These are phyloP conservation scores for Xanthostigma xanthostigma DNA, from an alignment of 2,888 invertebrate species.

Conservation along the genomic window DNA sequence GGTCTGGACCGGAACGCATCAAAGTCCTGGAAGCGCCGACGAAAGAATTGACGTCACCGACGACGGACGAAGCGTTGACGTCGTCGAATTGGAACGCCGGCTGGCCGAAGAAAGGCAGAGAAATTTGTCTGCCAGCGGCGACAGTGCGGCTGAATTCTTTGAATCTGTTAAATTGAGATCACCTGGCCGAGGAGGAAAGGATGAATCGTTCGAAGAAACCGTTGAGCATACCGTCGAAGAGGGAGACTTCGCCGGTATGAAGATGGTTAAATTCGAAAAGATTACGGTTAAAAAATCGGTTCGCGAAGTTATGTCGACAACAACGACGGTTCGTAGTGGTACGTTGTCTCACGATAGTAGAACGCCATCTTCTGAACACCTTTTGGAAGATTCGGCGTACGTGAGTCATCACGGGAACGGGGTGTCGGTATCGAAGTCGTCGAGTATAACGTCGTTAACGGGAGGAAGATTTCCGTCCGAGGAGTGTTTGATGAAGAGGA, in stretches of 20 bases:
- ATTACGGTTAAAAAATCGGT: conserved; percentile 48
- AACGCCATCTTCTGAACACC: conserved; percentile 38
- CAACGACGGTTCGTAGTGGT: conserved; percentile 18
- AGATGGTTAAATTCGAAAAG: conserved; percentile 57
- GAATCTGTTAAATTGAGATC: conserved; percentile 41
- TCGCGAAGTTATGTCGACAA: conserved; percentile 33
- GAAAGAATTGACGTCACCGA: conserved; percentile 24
- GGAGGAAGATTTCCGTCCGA: conserved; percentile 36
- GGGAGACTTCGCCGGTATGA: conserved; percentile 46
- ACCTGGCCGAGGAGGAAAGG: conserved; percentile 20
- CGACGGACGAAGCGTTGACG: conserved; percentile 30
- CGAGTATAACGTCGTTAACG: conserved; percentile 34
- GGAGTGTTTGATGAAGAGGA: conserved; percentile 31
- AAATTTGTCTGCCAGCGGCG: conserved; percentile 30
- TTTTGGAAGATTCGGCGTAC: conserved; percentile 41
- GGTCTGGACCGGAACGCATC: conserved; percentile 45
- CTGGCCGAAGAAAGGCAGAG: conserved; percentile 39
- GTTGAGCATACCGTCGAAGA: conserved; percentile 40
- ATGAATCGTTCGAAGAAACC: conserved; percentile 29
- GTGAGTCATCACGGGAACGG: conserved; percentile 33
- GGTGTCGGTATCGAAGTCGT: conserved; percentile 31
- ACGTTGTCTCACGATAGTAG: conserved; percentile 24
- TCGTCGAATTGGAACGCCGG: conserved; percentile 43
- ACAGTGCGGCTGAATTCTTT: conserved; percentile 27
- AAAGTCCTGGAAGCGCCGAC: conserved; percentile 25